Conservation (phyloP, 2,113 vertebrate species). For the Gobio gobio region DNA sequence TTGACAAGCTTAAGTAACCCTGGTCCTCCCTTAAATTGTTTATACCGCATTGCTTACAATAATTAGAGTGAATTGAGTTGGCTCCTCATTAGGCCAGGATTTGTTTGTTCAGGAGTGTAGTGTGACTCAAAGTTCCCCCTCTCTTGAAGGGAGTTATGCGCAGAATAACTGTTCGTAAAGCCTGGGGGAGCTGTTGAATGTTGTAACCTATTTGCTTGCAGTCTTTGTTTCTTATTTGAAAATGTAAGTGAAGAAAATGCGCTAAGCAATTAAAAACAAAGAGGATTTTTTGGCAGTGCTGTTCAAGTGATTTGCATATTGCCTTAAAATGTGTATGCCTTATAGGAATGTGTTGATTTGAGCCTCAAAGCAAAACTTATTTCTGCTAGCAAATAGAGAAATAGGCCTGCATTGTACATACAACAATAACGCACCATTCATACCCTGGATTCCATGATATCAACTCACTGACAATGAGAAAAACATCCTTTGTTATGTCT, state of each 20-base stretch:
- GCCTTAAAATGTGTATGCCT: slow-evolving; percentile 6
- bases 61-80: slow-evolving; percentile 34
- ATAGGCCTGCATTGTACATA: neutral
- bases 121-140: neutral
- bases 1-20: slow-evolving; percentile 35
- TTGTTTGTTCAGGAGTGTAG: slow-evolving; percentile 37
- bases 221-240: slow-evolving; percentile 17
- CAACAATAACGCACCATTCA: neutral
- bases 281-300: slow-evolving; percentile 2
- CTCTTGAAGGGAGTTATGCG: neutral
- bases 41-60: slow-evolving; percentile 24
- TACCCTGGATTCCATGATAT: neutral
- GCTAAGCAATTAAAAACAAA: slow-evolving; percentile 25
- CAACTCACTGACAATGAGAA: neutral
- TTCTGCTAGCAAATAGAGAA: neutral
- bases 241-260: neutral
- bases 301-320: slow-evolving; percentile 21
- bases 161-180: slow-evolving; percentile 16
- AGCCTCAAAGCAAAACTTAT: neutral
- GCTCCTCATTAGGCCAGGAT: slow-evolving; percentile 42
- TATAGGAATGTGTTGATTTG: neutral
- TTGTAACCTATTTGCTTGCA: slow-evolving; percentile 27
- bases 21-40: slow-evolving; percentile 26
- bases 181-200: slow-evolving; percentile 18
- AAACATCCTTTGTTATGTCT: slow-evolving; percentile 25